phyloP scores from a whole-genome alignment of 2,888 invertebrate genomes.

The Ptychoptera contaminata region DNA sequence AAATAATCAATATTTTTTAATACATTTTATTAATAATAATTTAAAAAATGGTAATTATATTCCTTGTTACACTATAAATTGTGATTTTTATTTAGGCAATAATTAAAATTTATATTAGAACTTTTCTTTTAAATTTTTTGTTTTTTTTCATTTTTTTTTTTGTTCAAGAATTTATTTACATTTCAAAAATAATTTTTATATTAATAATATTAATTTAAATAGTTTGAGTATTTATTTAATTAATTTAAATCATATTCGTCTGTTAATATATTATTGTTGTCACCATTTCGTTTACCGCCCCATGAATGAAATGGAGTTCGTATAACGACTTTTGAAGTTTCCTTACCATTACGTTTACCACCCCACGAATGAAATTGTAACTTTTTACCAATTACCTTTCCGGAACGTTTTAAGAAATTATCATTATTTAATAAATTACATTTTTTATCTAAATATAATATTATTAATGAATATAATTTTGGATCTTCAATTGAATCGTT shows the following conservation, averaged over 20 bases:
- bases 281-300: conserved; percentile 8
- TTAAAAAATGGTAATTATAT: conserved; percentile 4
- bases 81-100: not conserved
- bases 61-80: not conserved
- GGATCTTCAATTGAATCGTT: not conserved
- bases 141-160: not conserved
- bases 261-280: not conserved
- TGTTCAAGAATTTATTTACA: not conserved
- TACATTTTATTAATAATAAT: too few relatives aligned
- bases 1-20: too few relatives aligned
- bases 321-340: conserved; percentile 7
- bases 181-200: not conserved
- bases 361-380: conserved; percentile 32
- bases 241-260: not conserved
- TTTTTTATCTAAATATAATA: not conserved
- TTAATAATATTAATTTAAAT: not conserved
- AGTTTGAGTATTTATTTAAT: not conserved
- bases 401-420: not conserved
- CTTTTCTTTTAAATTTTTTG: not conserved
- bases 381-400: conserved; percentile 24
- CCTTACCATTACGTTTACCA: conserved; percentile 21
- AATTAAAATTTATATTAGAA: not conserved
- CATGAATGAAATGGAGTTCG: conserved; percentile 8
- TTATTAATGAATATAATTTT: not conserved
- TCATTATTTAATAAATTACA: not conserved